These are phyloP conservation scores for Trichogramma pretiosum DNA, from an alignment of 1,140 invertebrate genomes.

Conservation along the genomic window DNA sequence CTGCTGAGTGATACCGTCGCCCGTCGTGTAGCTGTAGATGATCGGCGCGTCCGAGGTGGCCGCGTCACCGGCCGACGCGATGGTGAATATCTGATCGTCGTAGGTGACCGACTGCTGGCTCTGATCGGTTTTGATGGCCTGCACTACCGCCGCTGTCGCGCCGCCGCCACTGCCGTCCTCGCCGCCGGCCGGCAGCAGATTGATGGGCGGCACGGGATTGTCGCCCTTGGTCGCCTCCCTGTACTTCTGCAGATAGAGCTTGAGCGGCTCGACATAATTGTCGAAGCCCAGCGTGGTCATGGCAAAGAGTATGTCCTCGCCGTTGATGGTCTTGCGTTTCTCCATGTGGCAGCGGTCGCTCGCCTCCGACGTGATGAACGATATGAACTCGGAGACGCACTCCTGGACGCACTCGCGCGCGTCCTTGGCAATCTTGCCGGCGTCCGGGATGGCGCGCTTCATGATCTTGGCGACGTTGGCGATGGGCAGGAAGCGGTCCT, in stretches of 20 bases:
- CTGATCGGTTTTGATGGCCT: constrained; percentile 32
- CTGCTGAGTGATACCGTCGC: constrained; percentile 44
- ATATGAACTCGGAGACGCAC: constrained; percentile 99
- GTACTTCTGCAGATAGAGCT: constrained; percentile 94
- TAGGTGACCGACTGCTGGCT: constrained; percentile 30
- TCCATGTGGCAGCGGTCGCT: constrained; percentile 94
- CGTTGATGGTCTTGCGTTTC: constrained; percentile 98
- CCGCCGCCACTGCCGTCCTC: too few relatives aligned
- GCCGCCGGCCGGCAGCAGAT: constrained; percentile 22
- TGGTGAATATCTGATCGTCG: constrained; percentile 42
- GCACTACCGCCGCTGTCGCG: too few relatives aligned
- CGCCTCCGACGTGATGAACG: constrained; percentile 97
- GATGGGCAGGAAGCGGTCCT: constrained; percentile 94
- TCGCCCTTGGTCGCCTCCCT: constrained; percentile 63
- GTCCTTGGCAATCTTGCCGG: constrained; percentile 98
- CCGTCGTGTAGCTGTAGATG: constrained; percentile 40
- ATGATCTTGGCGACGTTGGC: constrained; percentile 99
- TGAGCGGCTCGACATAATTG: constrained; percentile 95
- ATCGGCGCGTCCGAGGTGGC: constrained; percentile 41
- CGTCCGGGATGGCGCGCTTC: constrained; percentile 93
- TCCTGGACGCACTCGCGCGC: constrained; percentile 99
- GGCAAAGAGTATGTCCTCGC: constrained; percentile 94
- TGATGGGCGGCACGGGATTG: constrained; percentile 32
- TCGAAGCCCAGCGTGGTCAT: constrained; percentile 97
- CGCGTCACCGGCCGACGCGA: constrained; percentile 34